Base-by-base conservation (phyloP, 2,797 vertebrate species). In the Galaxias olidus region DNA sequence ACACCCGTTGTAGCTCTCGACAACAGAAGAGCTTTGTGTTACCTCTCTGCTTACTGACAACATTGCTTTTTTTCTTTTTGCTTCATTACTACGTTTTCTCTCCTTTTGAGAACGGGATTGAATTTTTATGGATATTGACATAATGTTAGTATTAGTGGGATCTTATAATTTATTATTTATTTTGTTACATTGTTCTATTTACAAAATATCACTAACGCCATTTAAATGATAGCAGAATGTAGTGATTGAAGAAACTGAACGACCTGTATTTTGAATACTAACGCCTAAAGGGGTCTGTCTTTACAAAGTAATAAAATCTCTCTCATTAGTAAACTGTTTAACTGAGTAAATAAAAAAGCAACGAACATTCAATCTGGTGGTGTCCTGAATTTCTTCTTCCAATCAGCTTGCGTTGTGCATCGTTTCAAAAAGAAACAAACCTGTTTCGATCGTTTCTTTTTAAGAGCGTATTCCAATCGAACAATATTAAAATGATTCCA, bases 81-180 rank as follows among this genome's bases (percentile, higher is more conserved):
- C 30, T 30, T 30, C 30, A 30, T 30, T 30, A 30, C 30, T 30
- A 6, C 2, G 30, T 30, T 30, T 72, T 52, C 40, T 56, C 20
- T 1, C 8, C 9, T 63, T 66, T 65, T 52, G 47, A 13, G 50
- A 59, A 47, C 9, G 8, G 0, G 47, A 19, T 30, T 55, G 17
- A 14, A 41, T 50, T 17, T 63, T 53, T 50, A n/a, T 44, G 59
- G 42, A 30, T 30, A 30, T 30, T 14, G 12, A 47, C 57, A 52
- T 47, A 53, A 52, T 65, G 15, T 53, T 17, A 18, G 30, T 30
- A 6, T 20, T 40, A 55, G 13, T 56, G 30, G n/a, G n/a, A n/a
- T 54, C 9, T 4, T n/a, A 30, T 54, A 1, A 41, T 59, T 60
- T 64, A 54, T 53, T 69, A 66, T 69, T 69, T 52, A 0, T 68